Base-by-base conservation (phyloP, 2,888 invertebrate species). In the Erannis defoliaria region DNA sequence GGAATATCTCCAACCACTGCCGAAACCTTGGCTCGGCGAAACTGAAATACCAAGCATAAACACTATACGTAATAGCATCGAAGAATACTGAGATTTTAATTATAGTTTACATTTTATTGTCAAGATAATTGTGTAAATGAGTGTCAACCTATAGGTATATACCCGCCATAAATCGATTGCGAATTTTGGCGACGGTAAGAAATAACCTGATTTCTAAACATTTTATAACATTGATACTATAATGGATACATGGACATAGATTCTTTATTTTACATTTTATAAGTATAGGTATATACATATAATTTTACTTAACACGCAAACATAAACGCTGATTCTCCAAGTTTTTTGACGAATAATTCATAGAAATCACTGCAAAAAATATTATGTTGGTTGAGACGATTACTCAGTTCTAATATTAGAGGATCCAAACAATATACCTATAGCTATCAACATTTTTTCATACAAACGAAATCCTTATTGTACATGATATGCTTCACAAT, bases 271-370 rank as follows among this genome's bases (percentile, higher is more conserved):
- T 18, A 40, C 12, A 40, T 14, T 29, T 40, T 23, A 26, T 5
- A 29, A 29, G 38, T 40, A 51, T 19, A 8, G 18, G 38, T 40
- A 51, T 19, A 8, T 26, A 46, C 8, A 14, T n/a, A 31, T 53
- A 45, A 61, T 61, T 50, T 31, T 43, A 9, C 42, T 37, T 21
- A 2, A 4, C 60, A 61, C 60, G 60, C 55, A 61, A 49, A 33
- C 33, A 23, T 42, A 49, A 54, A 40, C 10, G 42, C 16, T 54
- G 49, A 35, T 35, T 54, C 42, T 19, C 12, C 8, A n/a, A 42
- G 35, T 53, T 37, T 31, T 37, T 57, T 45, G 37, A 37, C 31
- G 29, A 23, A 54, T 23, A 46, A 5, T 18, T 46, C 9, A 46
- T 46, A 29, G 12, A 12, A 48, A 26, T 37, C 23, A 9, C n/a